phyloP scores from a whole-genome alignment of 1,140 invertebrate genomes.

The Lepidostoma basale region DNA sequence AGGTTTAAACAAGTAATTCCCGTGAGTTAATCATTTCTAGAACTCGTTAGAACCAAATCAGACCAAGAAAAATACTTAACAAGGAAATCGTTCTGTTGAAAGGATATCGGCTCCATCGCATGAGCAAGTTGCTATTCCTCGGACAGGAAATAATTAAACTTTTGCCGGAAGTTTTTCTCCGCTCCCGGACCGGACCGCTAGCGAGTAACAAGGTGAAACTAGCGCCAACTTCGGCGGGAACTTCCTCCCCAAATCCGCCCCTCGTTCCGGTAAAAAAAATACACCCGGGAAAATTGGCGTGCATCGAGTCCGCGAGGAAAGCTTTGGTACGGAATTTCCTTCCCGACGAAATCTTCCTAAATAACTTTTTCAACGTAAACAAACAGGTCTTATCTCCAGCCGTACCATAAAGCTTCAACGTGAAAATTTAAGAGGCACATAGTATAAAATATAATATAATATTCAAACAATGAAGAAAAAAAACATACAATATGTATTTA shows the following conservation, averaged over 20 bases:
- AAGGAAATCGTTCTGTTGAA: not conserved
- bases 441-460: too few species aligned
- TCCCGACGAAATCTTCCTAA: not conserved
- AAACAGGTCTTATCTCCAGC: too few species aligned
- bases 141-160: constrained; percentile 22
- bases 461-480: too few species aligned
- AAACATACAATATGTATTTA: too few species aligned
- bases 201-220: constrained; percentile 21
- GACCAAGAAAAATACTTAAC: too few species aligned
- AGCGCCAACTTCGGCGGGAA: not conserved
- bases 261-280: not conserved
- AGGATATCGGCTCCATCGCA: not conserved
- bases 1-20: too few species aligned
- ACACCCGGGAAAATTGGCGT: not conserved
- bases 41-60: too few species aligned
- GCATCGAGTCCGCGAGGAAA: not conserved
- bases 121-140: not conserved
- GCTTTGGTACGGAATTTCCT: not conserved
- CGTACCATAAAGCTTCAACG: too few species aligned
- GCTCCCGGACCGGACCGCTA: not conserved
- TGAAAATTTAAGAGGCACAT: too few species aligned
- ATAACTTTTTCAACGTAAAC: too few species aligned
- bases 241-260: not conserved
- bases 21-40: too few species aligned
- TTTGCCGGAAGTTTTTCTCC: constrained; percentile 4